Evolutionary conservation across 2,888 invertebrate species (phyloP), one percentile per base, ranked within the genome.

Genomic region (Dione juno): DNA sequence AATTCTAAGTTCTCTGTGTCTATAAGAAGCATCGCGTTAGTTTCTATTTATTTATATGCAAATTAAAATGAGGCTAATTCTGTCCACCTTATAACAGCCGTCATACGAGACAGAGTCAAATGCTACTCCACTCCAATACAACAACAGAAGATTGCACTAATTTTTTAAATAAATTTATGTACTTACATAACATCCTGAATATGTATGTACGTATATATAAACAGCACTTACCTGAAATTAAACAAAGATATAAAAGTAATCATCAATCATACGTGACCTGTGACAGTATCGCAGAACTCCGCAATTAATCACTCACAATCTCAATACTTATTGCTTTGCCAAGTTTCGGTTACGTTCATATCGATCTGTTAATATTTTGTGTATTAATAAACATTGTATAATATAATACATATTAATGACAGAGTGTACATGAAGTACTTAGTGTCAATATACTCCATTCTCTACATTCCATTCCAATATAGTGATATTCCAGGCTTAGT

Each of bases 201-300:
- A 28, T 28, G 28, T 28, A 28, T 5, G 28, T 28, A 28, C 5
- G 5, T 45, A 48, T 3, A 16, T 48, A 48, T 16, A 69, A n/a
- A 52, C 69, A 57, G 43, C 53, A 57, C 73, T 74, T 73, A 76
- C 76, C 73, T 83, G 83, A 74, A 84, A 83, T 77, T 79, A 82
- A 82, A 45, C 43, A 61, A 61, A 45, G 61, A 61, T n/a, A 61
- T 28, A 77, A 67, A 68, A 69, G 73, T 75, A 78, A 82, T 82
- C 82, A 80, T 69, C 65, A 48, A 71, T 74, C 72, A 74, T 43
- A 61, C 16, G 19, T 67, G 53, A 68, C 50, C 65, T 63, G 48
- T 50, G 63, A 58, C 66, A 58, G 35, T 64, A 72, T 70, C 66
- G 61, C 59, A 66, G 70, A 70, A 66, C 59, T 66, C 37, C 21